These are phyloP conservation scores for Artibeus jamaicensis DNA, from an alignment of 2,797 vertebrate species.

Conservation along the genomic window DNA sequence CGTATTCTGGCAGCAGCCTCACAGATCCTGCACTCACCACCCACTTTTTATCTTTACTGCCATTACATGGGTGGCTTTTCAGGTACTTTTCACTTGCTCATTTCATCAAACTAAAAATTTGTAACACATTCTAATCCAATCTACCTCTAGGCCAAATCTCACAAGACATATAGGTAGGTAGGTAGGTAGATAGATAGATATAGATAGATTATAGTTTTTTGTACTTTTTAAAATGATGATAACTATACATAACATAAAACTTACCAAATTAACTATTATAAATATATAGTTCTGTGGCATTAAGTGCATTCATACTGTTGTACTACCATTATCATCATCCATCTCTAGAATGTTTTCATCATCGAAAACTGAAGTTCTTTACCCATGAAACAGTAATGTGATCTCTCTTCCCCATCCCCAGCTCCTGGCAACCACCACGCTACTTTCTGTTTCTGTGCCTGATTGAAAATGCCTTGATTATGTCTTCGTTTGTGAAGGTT, in stretches of 20 bases:
- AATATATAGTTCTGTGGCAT: not conserved
- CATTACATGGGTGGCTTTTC: not conserved
- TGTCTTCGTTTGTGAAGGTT: not conserved
- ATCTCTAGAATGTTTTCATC: not conserved
- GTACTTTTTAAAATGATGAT: not conserved
- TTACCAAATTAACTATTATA: not conserved
- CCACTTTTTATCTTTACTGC: not conserved
- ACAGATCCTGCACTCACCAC: not conserved
- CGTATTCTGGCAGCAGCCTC: too few relatives aligned
- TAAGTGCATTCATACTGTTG: not conserved
- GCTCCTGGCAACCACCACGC: not conserved
- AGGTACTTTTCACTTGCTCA: not conserved
- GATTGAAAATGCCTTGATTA: not conserved
- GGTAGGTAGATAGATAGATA: too few relatives aligned
- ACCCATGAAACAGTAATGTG: not conserved
- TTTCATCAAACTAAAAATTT: not conserved
- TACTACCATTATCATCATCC: not conserved
- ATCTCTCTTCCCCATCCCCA: not conserved
- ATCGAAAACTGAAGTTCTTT: not conserved
- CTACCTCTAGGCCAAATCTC: not conserved
- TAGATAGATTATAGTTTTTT: not conserved
- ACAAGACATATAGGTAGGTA: not conserved
- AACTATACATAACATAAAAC: not conserved
- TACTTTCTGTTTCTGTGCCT: not conserved
- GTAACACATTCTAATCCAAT: not conserved